phyloP scores from a whole-genome alignment of 2,888 invertebrate species.

The Cantharis flavilabris region DNA sequence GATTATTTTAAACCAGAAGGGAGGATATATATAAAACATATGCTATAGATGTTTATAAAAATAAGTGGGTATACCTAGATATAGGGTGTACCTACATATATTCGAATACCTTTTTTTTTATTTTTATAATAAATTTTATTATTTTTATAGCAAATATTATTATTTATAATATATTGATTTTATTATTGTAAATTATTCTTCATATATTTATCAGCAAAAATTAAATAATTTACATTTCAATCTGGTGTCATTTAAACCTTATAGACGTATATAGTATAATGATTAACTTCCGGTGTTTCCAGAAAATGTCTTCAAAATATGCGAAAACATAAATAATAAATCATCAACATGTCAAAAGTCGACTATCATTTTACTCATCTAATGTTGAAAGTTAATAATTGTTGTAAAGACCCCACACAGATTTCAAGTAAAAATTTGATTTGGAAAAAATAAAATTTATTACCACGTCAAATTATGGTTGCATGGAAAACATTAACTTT shows the following conservation, averaged over 20 bases:
- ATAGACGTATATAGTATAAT: slow-evolving; percentile 2
- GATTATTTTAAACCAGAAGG: slow-evolving; percentile 20
- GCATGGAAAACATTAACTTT: slow-evolving; percentile 11
- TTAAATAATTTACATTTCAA: background rate
- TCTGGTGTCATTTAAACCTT: background rate
- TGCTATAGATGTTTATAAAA: slow-evolving; percentile 6
- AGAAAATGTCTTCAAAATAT: slow-evolving; percentile 10
- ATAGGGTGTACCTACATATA: background rate
- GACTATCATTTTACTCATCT: slow-evolving; percentile 11
- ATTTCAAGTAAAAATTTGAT: background rate
- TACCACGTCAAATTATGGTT: slow-evolving; percentile 12
- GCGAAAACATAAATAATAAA: slow-evolving; percentile 33
- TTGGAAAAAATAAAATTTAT: slow-evolving; percentile 9
- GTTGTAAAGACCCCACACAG: background rate
- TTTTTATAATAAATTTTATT: too few relatives aligned
- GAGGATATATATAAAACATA: slow-evolving; percentile 17
- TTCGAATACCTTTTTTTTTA: background rate
- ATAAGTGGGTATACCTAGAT: background rate
- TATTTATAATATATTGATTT: too few relatives aligned
- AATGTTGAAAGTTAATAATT: slow-evolving; percentile 9
- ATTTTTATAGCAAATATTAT: too few relatives aligned
- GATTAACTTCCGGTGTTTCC: slow-evolving; percentile 18
- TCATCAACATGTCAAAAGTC: slow-evolving; percentile 38
- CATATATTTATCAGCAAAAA: background rate
- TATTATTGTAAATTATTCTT: too few relatives aligned